Base-by-base conservation (phyloP, 2,797 vertebrate species). In the Salmo trutta region DNA sequence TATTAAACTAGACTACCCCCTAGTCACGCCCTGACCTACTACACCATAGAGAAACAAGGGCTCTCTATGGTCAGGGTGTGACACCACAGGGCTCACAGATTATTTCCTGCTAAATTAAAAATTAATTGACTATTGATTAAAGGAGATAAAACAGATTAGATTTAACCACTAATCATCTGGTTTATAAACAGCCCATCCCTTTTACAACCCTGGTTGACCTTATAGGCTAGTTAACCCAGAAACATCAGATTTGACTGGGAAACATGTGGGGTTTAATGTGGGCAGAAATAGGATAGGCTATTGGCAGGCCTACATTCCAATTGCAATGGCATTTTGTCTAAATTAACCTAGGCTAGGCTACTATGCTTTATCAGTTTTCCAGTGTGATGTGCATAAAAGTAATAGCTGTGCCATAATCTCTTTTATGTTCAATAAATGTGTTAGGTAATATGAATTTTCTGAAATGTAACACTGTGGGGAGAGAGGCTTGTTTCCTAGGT, bases 401-500 rank as follows among this genome's bases (percentile, higher is more conserved):
- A 59, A 19, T 66, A 66, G 27, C 81, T 83, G 75, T 69, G 47
- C 77, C 81, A 1, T 8, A 56, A 19, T 76, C 33, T 33, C 0
- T 24, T 65, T 65, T 27, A 65, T 65, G 56, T 59, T 59, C 56
- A 59, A 10, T 59, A 21, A 10, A 66, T 29, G 1, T 66, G 27
- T 66, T 66, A 29, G 27, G 27, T 31, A 66, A 27, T 31, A 27
- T 31, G 15, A 14, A 16, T 66, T 29, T 29, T 66, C 64, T 14
- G 24, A 66, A 16, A 29, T 21, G 12, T 65, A 65, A 29, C 64
- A 66, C 64, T 27, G 64, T 66, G 64, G 59, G 73, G 78, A 80
- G 59, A 84, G 81, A 87, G 73, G 76, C 94, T 85, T 91, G 94
- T 95, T 95, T 93, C 94, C 94, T 86, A 88, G 93, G 94, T 86